phyloP scores from a whole-genome alignment of 2,888 invertebrate genomes.

The Fragum fragum region DNA sequence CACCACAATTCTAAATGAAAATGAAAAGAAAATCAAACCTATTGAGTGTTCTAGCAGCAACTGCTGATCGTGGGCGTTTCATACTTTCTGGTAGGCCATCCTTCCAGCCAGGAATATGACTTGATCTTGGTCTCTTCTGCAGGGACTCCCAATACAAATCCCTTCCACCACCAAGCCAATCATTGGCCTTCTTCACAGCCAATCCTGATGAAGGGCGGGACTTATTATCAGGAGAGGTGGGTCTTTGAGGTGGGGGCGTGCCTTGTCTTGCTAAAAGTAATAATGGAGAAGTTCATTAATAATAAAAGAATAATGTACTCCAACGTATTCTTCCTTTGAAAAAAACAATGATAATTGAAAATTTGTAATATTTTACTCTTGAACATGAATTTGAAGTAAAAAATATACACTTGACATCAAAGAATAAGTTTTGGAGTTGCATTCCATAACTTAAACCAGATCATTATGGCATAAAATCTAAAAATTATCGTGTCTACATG shows the following conservation, averaged over 20 bases:
- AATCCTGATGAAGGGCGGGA: conserved; percentile 65
- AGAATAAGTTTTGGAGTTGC: too few relatives aligned
- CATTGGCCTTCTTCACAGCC: conserved; percentile 72
- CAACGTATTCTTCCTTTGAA: too few relatives aligned
- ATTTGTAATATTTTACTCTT: too few relatives aligned
- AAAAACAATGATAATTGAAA: too few relatives aligned
- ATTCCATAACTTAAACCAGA: too few relatives aligned
- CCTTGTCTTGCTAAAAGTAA: conserved; percentile 53
- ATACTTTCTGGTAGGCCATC: conserved; percentile 81
- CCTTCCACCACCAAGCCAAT: conserved; percentile 84
- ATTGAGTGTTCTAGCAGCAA: conserved; percentile 69
- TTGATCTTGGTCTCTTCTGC: conserved; percentile 77
- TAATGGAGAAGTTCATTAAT: neutral
- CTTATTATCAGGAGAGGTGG: conserved; percentile 70
- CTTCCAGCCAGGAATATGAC: conserved; percentile 84
- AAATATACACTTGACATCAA: too few relatives aligned
- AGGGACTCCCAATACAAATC: conserved; percentile 82
- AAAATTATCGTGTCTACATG: too few relatives aligned
- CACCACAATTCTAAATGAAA: too few relatives aligned
- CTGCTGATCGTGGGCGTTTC: conserved; percentile 78
- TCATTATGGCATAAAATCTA: too few relatives aligned
- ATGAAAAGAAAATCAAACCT: conserved; percentile 31
- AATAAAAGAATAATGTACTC: too few relatives aligned
- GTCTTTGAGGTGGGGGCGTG: conserved; percentile 77
- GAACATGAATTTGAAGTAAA: too few relatives aligned